Evolutionary conservation across 2,888 invertebrate genomes (phyloP).

Genomic region (Ferdinandea cuprea): DNA sequence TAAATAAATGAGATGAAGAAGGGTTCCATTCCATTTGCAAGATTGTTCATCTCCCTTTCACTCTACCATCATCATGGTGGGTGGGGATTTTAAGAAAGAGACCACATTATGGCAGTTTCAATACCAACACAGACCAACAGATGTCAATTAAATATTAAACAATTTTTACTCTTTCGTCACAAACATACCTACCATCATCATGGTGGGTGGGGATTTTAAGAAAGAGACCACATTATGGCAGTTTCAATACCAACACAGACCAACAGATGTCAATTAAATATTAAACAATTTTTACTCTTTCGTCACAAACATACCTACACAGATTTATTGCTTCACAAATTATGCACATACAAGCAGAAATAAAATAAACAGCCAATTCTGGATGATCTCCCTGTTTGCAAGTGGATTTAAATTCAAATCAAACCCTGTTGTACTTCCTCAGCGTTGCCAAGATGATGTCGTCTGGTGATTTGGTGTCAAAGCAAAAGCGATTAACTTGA

Average conservation of each 20-base stretch:
- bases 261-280: neutral
- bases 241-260: constrained; percentile 50
- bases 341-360: constrained; percentile 6
- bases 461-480: constrained; percentile 80
- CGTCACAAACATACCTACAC: constrained; percentile 51
- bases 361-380: neutral
- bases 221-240: neutral
- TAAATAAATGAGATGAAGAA: constrained; percentile 20
- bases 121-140: too few relatives aligned
- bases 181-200: too few relatives aligned
- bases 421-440: constrained; percentile 75
- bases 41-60: constrained; percentile 14
- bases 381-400: neutral
- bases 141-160: neutral
- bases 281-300: neutral
- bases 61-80: constrained; percentile 16
- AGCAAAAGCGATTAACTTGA: constrained; percentile 78
- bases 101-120: constrained; percentile 7
- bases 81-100: neutral
- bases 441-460: constrained; percentile 79
- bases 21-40: neutral
- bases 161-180: constrained; percentile 1
- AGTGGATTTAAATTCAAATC: neutral
- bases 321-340: constrained; percentile 45
- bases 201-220: neutral